phyloP scores from a whole-genome alignment of 2,113 vertebrate species.

The Cynocephalus volans region DNA sequence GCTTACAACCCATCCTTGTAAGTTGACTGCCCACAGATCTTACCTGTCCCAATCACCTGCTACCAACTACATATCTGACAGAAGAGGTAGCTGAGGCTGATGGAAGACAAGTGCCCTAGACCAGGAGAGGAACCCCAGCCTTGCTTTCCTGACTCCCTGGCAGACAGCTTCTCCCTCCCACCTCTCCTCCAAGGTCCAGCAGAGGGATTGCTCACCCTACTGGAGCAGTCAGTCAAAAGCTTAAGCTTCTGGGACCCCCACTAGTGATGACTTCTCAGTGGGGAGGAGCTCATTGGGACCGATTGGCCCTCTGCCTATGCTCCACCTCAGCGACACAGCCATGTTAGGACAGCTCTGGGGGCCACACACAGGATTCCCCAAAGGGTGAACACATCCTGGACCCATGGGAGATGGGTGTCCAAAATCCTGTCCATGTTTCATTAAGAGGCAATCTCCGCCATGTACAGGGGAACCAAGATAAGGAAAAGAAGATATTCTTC shows the following conservation, averaged over 20 bases:
- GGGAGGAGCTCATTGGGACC: no score
- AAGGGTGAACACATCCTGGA: not conserved
- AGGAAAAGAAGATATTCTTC: no score
- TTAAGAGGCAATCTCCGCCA: not conserved
- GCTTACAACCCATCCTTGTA: not conserved
- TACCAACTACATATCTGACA: not conserved
- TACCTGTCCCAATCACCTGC: not conserved
- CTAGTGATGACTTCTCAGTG: not conserved
- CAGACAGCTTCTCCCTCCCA: not conserved
- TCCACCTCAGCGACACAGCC: not conserved
- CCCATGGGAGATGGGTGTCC: rapidly evolving
- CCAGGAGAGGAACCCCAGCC: not conserved
- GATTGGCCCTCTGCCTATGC: not conserved
- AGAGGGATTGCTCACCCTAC: not conserved
- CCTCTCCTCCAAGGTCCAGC: not conserved
- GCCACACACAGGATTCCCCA: not conserved
- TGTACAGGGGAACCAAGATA: rapidly evolving
- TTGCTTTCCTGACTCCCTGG: not conserved
- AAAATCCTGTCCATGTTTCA: not conserved
- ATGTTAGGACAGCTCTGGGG: not conserved
- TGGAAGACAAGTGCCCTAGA: not conserved
- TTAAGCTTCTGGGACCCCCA: not conserved
- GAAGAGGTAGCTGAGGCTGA: not conserved
- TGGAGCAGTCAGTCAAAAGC: not conserved
- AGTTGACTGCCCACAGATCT: no score